phyloP scores from a whole-genome alignment of 2,888 invertebrate genomes.

The Teleiodes luculella region DNA sequence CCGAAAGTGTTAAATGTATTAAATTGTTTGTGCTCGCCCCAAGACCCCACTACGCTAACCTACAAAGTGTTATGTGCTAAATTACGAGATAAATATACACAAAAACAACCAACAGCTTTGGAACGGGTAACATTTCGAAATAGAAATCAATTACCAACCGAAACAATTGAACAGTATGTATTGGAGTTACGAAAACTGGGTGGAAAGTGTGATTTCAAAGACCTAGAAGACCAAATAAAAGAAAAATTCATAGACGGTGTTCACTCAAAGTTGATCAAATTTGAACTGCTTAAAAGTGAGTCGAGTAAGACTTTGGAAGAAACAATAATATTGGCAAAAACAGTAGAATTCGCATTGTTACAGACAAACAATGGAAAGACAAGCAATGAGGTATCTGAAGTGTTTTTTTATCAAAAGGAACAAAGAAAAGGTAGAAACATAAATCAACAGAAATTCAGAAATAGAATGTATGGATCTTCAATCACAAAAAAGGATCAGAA shows the following conservation, averaged over 20 bases:
- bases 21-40: conserved; percentile 5
- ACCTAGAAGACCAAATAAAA: conserved; percentile 22
- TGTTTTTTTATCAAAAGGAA: background rate
- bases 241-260: conserved; percentile 23
- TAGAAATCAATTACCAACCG: conserved; percentile 12
- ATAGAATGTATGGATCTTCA: too few relatives aligned
- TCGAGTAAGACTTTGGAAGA: background rate
- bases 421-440: background rate
- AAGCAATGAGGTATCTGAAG: background rate
- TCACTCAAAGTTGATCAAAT: conserved; percentile 12
- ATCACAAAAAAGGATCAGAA: background rate
- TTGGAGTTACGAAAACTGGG: conserved; percentile 15
- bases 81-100: conserved; percentile 3
- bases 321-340: background rate
- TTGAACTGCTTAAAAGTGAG: conserved; percentile 15
- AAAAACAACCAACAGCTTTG: background rate
- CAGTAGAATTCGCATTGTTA: conserved; percentile 1
- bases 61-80: background rate
- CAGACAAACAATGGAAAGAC: background rate
- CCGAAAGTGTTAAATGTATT: background rate
- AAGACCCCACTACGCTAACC: background rate
- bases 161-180: conserved; percentile 19
- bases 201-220: conserved; percentile 20
- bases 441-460: background rate
- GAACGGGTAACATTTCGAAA: conserved; percentile 15